Evolutionary conservation across 2,888 invertebrate genomes (phyloP), one percentile per base, ranked within the genome.

Genomic region (Stictocephala bisonia): DNA sequence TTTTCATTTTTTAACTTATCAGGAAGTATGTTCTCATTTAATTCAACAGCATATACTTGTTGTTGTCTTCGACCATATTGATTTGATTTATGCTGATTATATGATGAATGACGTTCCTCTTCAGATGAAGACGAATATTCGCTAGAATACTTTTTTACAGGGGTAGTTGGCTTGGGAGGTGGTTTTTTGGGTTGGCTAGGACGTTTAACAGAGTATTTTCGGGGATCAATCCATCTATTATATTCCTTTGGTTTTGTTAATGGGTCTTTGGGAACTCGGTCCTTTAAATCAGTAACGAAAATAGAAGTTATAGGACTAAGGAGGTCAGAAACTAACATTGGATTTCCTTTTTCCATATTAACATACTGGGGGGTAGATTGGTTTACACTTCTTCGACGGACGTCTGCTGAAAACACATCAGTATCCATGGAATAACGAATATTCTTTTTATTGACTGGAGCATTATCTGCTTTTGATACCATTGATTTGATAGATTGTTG

Each of bases 251-350:
- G 64, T 22, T 24, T 64, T n/a, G 24, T 44, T 11, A n/a, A 13
- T 7, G 64, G 64, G 27, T 64, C 64, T 64, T 64, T 64, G n/a
- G 64, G 64, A 13, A 64, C 44, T 6, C 44, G 64, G 15, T 64
- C 27, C 44, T 64, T 64, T 15, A 64, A 64, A 26, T 64, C 64
- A 11, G 64, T 26, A 24, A 64, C 27, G 40, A 64, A 64, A 41
- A 64, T 22, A 9, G 64, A 64, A 44, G 64, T 64, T 64, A 64
- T 64, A 3, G 64, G 64, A 26, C 44, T 64, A 2, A 64, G 64
- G 13, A 64, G 6, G 7, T 64, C 64, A 18, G 64, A 64, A n/a
- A 64, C 64, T 13, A 64, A 64, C 24, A 64, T 44, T 18, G 29
- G 29, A 6, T 11, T 44, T 15, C 64, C 64, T 44, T 18, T 41